Conservation (phyloP, 64 coral and sea anemone genomes). For the Actinia equina region DNA sequence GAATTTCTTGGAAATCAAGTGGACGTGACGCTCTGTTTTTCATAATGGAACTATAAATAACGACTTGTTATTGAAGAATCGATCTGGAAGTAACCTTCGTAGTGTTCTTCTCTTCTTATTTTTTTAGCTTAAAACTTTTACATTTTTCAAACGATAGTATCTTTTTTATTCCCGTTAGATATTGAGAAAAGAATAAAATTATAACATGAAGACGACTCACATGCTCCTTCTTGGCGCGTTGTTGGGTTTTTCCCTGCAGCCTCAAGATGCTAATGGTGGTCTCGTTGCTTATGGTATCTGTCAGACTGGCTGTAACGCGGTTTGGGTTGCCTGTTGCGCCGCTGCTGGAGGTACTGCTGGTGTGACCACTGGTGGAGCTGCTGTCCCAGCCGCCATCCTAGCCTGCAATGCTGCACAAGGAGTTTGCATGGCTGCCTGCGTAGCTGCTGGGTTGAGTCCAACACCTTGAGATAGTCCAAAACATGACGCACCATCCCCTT, state of each 20-base stretch:
- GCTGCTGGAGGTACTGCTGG: conserved; percentile 31
- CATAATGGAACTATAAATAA: no score
- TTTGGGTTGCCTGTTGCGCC: conserved; percentile 28
- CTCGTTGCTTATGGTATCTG: neutral
- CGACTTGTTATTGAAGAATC: no score
- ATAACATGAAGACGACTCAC: no score
- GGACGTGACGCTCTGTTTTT: no score
- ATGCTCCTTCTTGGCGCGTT: neutral
- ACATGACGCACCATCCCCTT: no score
- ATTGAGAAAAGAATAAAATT: no score
- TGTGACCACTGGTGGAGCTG: neutral
- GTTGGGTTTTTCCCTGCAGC: neutral
- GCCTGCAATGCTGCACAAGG: conserved; percentile 49
- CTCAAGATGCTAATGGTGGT: neutral
- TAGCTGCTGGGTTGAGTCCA: conserved; percentile 23
- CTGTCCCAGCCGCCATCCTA: conserved; percentile 25
- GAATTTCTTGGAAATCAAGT: no score
- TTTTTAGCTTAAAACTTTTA: no score
- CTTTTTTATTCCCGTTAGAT: no score
- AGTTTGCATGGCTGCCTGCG: conserved; percentile 26
- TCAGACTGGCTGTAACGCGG: conserved; percentile 19
- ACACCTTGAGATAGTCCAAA: neutral
- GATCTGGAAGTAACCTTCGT: no score
- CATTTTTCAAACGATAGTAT: no score
- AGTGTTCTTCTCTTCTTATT: no score